Evolutionary conservation across 2,888 invertebrate genomes (phyloP).

Genomic region (Autographa gamma): DNA sequence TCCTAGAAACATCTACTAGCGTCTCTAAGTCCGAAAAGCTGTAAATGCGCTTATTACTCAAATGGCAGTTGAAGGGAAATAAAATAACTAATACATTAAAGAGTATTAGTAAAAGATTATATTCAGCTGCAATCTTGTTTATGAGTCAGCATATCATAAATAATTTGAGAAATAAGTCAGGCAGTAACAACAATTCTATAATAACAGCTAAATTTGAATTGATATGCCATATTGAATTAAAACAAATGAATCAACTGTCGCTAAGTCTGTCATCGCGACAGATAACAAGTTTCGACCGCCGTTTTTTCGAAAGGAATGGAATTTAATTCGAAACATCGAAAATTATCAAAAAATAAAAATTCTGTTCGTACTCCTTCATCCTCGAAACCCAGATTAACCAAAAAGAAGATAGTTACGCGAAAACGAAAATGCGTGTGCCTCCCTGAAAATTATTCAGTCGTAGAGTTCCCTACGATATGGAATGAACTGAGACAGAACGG

Average conservation of each 20-base stretch:
- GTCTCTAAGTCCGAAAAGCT: no score
- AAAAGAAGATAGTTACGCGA: slow-evolving; percentile 82
- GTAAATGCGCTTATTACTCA: no score
- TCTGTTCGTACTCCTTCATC: slow-evolving; percentile 84
- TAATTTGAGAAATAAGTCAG: slow-evolving; percentile 46
- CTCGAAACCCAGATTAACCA: slow-evolving; percentile 81
- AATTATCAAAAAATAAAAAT: slow-evolving; percentile 88
- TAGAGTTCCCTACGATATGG: slow-evolving; percentile 91
- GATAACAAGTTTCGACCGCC: slow-evolving; percentile 87
- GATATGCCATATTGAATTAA: slow-evolving; percentile 58
- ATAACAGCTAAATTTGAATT: slow-evolving; percentile 54
- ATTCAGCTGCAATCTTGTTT: background rate
- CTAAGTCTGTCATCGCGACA: slow-evolving; percentile 83
- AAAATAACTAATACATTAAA: no score
- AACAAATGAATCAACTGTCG: slow-evolving; percentile 77
- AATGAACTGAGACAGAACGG: slow-evolving; percentile 90
- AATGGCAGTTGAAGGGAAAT: no score
- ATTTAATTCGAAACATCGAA: slow-evolving; percentile 88
- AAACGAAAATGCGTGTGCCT: slow-evolving; percentile 90
- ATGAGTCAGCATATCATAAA: background rate
- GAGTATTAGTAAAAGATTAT: background rate
- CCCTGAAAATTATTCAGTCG: slow-evolving; percentile 88
- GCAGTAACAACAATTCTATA: slow-evolving; percentile 34
- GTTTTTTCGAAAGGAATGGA: slow-evolving; percentile 88
- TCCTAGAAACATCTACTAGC: no score